Percentiles rank a stretch among this genome's conserved stretches.
Conservation (phyloP, 2,888 invertebrate species). For the Drosophila maculinotata region DNA sequence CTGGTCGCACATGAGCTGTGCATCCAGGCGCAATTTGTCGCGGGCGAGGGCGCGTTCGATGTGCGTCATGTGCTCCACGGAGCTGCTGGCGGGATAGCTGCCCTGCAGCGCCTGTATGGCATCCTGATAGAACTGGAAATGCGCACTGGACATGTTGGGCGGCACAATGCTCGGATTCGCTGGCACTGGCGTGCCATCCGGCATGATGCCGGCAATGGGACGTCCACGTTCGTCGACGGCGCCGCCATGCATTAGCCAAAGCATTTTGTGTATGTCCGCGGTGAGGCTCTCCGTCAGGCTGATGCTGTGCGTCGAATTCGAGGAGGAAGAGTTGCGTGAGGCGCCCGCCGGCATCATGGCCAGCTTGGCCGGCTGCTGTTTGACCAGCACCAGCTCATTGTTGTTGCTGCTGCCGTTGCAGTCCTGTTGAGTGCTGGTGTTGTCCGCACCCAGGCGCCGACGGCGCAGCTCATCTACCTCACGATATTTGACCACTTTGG, state of each 20-base stretch:
- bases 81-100: conserved; percentile 57
- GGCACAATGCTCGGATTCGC: conserved; percentile 66
- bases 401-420: conserved; percentile 46
- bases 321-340: conserved; percentile 87
- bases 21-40: conserved; percentile 77
- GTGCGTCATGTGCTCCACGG: conserved; percentile 76
- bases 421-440: conserved; percentile 20
- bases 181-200: conserved; percentile 66
- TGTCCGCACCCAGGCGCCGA: conserved; percentile 56
- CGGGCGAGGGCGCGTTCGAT: conserved; percentile 77
- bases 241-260: conserved; percentile 84
- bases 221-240: conserved; percentile 77
- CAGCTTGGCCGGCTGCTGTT: conserved; percentile 29
- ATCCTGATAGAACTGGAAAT: conserved; percentile 82
- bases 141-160: conserved; percentile 79
- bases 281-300: conserved; percentile 86
- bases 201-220: conserved; percentile 65
- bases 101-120: conserved; percentile 79
- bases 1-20: conserved; percentile 78
- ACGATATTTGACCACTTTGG: conserved; percentile 85
- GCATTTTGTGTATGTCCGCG: conserved; percentile 83
- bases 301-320: conserved; percentile 87
- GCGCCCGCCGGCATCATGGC: conserved; percentile 86
- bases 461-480: conserved; percentile 81
- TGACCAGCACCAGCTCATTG: conserved; percentile 78